These are phyloP conservation scores for Drosophila algonquin DNA, from an alignment of 2,888 invertebrate species.

Conservation along the genomic window DNA sequence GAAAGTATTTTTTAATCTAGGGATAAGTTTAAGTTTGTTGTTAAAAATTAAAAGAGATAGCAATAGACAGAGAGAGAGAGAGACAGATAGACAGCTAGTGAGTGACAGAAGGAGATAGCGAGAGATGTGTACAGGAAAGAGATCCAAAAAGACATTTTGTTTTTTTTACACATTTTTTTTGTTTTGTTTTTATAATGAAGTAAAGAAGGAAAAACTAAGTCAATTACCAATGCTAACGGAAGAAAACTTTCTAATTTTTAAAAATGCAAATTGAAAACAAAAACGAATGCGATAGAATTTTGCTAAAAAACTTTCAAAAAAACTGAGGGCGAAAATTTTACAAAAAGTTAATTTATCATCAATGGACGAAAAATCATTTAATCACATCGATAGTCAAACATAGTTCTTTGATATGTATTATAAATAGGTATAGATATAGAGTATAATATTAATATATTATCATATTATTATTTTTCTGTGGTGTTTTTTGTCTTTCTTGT, in stretches of 20 bases:
- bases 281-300: constrained; percentile 39
- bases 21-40: constrained; percentile 14
- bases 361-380: constrained; percentile 38
- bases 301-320: constrained; percentile 24
- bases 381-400: constrained; percentile 73
- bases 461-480: constrained; percentile 32
- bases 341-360: constrained; percentile 36
- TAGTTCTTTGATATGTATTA: constrained; percentile 46
- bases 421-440: constrained; percentile 67
- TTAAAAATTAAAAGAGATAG: constrained; percentile 26
- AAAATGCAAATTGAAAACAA: constrained; percentile 43
- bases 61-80: constrained; percentile 23
- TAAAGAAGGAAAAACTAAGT: constrained; percentile 32
- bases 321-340: constrained; percentile 42
- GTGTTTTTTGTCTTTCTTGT: background rate
- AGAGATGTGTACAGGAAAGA: constrained; percentile 59
- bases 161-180: constrained; percentile 27
- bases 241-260: constrained; percentile 34
- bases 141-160: constrained; percentile 84
- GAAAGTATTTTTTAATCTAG: constrained; percentile 14
- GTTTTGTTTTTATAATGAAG: constrained; percentile 63
- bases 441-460: constrained; percentile 55
- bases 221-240: constrained; percentile 53
- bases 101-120: constrained; percentile 44
- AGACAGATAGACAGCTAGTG: constrained; percentile 19